phyloP scores from a whole-genome alignment of 2,888 invertebrate species.

The Barypeithes pellucidus region DNA sequence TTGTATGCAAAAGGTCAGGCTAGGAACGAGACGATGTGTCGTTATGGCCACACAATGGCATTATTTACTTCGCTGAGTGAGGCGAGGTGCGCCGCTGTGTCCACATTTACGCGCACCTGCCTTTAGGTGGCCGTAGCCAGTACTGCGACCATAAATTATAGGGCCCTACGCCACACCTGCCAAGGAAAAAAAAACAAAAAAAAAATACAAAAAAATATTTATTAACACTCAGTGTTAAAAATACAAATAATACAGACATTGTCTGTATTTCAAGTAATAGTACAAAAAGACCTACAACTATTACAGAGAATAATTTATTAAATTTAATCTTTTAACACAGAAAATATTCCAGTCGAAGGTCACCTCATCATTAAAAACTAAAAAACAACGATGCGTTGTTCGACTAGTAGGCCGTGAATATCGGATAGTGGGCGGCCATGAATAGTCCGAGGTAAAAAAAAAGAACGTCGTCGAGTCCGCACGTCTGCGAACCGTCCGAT shows the following conservation, averaged over 20 bases:
- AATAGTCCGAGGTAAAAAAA: slow-evolving; percentile 43
- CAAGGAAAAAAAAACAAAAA: not conserved
- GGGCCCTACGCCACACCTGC: no score
- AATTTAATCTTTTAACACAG: slow-evolving; percentile 45
- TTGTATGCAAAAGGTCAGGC: no score
- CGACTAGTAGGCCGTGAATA: slow-evolving; percentile 27
- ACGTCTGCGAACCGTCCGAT: slow-evolving; percentile 34
- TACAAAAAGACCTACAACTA: slow-evolving; percentile 42
- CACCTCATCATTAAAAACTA: slow-evolving; percentile 24
- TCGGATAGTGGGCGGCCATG: slow-evolving; percentile 46
- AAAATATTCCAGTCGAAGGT: slow-evolving; percentile 43
- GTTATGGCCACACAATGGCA: no score
- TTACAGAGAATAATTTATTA: slow-evolving; percentile 44
- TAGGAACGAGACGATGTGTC: no score
- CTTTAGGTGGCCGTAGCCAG: no score
- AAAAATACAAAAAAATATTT: slow-evolving; percentile 37
- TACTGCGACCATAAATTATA: no score
- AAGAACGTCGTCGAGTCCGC: slow-evolving; percentile 21
- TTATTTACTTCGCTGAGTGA: no score
- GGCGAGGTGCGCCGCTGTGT: no score
- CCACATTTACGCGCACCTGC: no score
- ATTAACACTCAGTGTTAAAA: slow-evolving; percentile 42
- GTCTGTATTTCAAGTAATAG: slow-evolving; percentile 24
- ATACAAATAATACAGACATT: slow-evolving; percentile 24
- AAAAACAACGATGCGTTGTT: slow-evolving; percentile 17